These are phyloP conservation scores for Byasa hedistus DNA, from an alignment of 2,888 invertebrate genomes.

Conservation along the genomic window DNA sequence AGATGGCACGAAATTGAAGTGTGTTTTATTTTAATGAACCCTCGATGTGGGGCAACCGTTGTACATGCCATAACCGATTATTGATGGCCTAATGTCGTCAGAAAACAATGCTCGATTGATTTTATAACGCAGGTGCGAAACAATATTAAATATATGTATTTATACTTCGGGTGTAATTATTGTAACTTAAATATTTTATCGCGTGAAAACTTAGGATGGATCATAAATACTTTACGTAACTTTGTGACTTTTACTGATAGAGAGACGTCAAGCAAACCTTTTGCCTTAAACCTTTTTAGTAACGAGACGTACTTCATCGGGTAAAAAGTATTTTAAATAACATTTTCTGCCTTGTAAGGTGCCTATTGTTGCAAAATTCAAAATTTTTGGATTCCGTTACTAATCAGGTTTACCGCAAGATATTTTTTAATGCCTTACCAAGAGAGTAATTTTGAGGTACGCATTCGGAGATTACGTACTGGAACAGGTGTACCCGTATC, in stretches of 20 bases:
- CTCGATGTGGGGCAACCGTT: conserved; percentile 63
- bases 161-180: neutral
- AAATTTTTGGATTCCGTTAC: neutral
- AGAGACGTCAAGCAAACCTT: no score
- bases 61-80: conserved; percentile 44
- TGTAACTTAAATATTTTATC: conserved; percentile 46
- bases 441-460: conserved; percentile 4
- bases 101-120: conserved; percentile 56
- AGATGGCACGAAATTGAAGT: conserved; percentile 64
- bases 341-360: neutral
- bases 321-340: no score
- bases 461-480: conserved; percentile 7
- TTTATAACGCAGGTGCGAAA: conserved; percentile 50
- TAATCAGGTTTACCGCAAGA: neutral
- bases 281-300: no score
- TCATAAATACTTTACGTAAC: conserved; percentile 8
- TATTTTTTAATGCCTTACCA: neutral
- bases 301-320: no score
- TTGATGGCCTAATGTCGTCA: conserved; percentile 55
- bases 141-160: conserved; percentile 31
- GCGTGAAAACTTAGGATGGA: neutral
- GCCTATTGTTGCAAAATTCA: neutral
- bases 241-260: no score
- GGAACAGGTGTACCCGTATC: conserved; percentile 41
- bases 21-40: conserved; percentile 65